Evolutionary conservation across 2,888 invertebrate species (phyloP).

Genomic region (Acleris laterana): DNA sequence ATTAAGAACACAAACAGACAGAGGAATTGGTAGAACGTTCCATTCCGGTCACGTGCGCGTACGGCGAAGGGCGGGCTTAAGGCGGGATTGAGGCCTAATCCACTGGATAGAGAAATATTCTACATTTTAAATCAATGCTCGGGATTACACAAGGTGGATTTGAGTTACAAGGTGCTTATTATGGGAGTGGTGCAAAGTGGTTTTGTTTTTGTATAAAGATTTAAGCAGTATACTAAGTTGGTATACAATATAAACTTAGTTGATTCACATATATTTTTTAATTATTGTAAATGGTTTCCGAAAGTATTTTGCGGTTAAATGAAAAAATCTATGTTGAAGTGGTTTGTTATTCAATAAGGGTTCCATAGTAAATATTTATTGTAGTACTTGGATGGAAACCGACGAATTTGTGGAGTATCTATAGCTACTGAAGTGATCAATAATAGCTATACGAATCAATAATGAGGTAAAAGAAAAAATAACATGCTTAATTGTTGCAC

Average conservation of each 20-base stretch:
- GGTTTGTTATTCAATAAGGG: no score
- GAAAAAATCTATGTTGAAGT: background rate
- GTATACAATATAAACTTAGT: no score
- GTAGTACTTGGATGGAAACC: no score
- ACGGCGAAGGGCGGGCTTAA: conserved; percentile 50
- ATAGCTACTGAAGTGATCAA: no score
- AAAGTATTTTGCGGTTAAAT: background rate
- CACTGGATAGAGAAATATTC: conserved; percentile 31
- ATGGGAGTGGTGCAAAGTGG: no score
- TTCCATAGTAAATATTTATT: no score
- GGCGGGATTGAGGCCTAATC: conserved; percentile 42
- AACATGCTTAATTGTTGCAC: no score
- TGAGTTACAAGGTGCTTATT: background rate
- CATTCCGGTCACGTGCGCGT: conserved; percentile 52
- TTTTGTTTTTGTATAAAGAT: no score
- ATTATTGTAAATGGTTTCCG: background rate
- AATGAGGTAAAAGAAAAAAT: no score
- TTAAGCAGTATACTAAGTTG: background rate
- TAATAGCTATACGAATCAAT: no score
- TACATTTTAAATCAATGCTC: conserved; percentile 33
- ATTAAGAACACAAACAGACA: conserved; percentile 55
- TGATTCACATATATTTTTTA: no score
- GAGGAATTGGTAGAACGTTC: conserved; percentile 56
- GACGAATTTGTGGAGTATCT: no score
- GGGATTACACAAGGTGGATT: conserved; percentile 10